Percentiles rank a stretch among this genome's conserved stretches.
Evolutionary conservation across 2,113 vertebrate genomes (phyloP).

Genomic region (Ginglymostoma cirratum): DNA sequence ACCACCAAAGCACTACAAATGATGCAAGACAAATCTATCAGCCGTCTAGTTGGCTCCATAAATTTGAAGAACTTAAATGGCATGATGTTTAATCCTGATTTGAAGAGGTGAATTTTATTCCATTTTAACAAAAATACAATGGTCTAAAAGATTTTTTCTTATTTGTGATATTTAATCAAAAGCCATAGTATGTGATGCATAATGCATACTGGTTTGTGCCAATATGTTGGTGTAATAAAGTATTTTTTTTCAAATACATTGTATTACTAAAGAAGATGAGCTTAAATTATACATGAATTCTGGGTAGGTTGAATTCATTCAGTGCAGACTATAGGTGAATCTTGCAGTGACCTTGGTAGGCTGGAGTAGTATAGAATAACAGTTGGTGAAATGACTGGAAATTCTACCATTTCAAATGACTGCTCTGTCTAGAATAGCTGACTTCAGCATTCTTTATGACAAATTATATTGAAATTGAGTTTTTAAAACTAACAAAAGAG

Average conservation of each 20-base stretch:
- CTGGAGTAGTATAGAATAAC: constrained; percentile 63
- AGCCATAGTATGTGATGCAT: constrained; percentile 54
- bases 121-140: constrained; percentile 25
- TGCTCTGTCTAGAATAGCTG: constrained; percentile 70
- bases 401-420: constrained; percentile 68
- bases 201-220: constrained; percentile 71
- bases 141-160: constrained; percentile 28
- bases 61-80: constrained; percentile 9
- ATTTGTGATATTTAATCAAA: constrained; percentile 37
- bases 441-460: constrained; percentile 57
- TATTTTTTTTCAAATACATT: constrained; percentile 66
- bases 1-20: background rate
- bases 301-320: constrained; percentile 62
- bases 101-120: background rate
- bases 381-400: constrained; percentile 61
- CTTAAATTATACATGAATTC: constrained; percentile 75
- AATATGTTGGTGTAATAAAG: constrained; percentile 79
- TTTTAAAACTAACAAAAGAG: background rate
- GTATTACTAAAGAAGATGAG: constrained; percentile 61
- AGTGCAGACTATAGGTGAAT: constrained; percentile 64
- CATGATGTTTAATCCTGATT: constrained; percentile 20
- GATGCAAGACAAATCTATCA: background rate
- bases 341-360: constrained; percentile 66
- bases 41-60: background rate
- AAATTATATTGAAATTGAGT: constrained; percentile 17